A percentile compares a stretch with the other conserved stretches of the same genome.
These are phyloP conservation scores for Poeciliopsis prolifica DNA, from an alignment of 2,113 vertebrate genomes.

Conservation along the genomic window DNA sequence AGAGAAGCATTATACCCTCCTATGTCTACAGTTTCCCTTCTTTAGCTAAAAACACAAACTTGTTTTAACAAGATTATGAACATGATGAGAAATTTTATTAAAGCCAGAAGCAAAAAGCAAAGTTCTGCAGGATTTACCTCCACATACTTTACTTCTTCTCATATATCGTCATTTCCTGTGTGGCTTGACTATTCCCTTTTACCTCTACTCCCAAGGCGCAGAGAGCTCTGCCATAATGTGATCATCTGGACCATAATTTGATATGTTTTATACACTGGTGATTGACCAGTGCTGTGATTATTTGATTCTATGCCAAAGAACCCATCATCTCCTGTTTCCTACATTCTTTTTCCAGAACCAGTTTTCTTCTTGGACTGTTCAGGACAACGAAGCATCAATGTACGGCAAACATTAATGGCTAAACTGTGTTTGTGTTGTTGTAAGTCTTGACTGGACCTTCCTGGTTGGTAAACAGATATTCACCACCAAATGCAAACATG, in stretches of 20 bases:
- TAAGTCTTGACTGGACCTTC: background rate
- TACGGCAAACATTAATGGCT: background rate
- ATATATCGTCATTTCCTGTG: constrained; percentile 52
- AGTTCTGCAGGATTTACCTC: constrained; percentile 41
- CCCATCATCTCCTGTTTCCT: constrained; percentile 40
- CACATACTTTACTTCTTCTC: constrained; percentile 37
- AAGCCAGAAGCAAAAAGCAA: constrained; percentile 17
- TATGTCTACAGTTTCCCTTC: background rate
- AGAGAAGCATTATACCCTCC: background rate
- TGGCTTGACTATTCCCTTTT: constrained; percentile 32
- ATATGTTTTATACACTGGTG: constrained; percentile 58
- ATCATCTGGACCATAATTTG: constrained; percentile 64
- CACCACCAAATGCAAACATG: background rate
- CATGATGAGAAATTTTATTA: constrained; percentile 10
- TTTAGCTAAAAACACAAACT: constrained; percentile 2
- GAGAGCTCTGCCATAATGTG: constrained; percentile 52
- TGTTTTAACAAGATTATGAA: constrained; percentile 13
- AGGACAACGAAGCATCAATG: constrained; percentile 14
- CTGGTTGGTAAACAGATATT: constrained; percentile 3
- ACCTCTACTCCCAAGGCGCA: constrained; percentile 34
- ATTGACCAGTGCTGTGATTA: constrained; percentile 55
- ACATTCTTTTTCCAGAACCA: constrained; percentile 24
- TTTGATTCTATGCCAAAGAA: constrained; percentile 58
- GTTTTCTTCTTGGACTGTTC: constrained; percentile 12
- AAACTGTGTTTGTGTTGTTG: constrained; percentile 10